Conservation (phyloP, 2,888 invertebrate genomes). For the Fissipunctia ypsillon region DNA sequence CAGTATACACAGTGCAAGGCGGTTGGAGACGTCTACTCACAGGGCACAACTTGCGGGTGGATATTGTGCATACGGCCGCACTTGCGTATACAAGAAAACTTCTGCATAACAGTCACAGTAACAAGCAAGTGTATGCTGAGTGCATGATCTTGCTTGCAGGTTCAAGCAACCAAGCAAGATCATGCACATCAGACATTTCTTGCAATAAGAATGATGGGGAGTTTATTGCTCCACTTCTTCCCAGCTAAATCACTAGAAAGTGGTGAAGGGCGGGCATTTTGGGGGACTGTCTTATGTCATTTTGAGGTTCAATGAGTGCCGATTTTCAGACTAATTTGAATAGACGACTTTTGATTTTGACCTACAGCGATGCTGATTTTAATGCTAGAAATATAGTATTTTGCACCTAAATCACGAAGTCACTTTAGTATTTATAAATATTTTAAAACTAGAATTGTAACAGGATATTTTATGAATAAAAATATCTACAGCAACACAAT, state of each 20-base stretch:
- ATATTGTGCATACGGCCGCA: not conserved
- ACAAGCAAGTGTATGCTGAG: not conserved
- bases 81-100: not conserved
- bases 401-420: not conserved
- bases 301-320: not conserved
- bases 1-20: not conserved
- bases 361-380: not conserved
- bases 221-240: not conserved
- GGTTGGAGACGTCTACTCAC: not conserved
- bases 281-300: not conserved
- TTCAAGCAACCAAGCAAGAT: not conserved
- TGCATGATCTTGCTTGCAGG: not conserved
- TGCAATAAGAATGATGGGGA: not conserved
- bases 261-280: not conserved
- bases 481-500: constrained; percentile 25
- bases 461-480: constrained; percentile 24
- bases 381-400: not conserved
- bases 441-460: not conserved
- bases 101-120: not conserved
- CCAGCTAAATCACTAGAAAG: not conserved
- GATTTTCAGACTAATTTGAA: not conserved
- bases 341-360: not conserved
- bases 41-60: not conserved
- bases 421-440: not conserved
- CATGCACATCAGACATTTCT: not conserved